Conservation (phyloP, 1,140 invertebrate genomes). For the Melanaphis sacchari region DNA sequence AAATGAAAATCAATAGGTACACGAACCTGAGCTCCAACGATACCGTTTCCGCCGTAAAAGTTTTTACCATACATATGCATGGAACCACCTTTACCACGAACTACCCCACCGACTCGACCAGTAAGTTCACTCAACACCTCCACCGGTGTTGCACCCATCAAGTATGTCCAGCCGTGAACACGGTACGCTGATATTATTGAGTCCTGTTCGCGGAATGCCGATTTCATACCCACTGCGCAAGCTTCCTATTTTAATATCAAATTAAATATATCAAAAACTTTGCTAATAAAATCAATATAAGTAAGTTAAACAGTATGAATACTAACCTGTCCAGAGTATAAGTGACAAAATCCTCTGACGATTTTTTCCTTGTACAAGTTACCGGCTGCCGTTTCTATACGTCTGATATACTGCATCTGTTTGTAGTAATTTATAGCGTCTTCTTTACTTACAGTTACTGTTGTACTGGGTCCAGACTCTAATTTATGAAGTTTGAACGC, state of each 20-base stretch:
- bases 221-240: conserved; percentile 85
- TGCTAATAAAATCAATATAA: not conserved
- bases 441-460: conserved; percentile 76
- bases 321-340: conserved; percentile 87
- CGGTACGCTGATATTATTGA: conserved; percentile 95
- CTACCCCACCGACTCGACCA: conserved; percentile 84
- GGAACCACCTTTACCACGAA: conserved; percentile 93
- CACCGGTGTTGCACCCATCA: conserved; percentile 82
- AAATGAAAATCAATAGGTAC: not conserved
- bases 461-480: conserved; percentile 80
- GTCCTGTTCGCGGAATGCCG: conserved; percentile 82
- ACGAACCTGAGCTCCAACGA: conserved; percentile 94
- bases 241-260: conserved; percentile 74
- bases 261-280: not conserved
- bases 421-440: conserved; percentile 83
- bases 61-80: conserved; percentile 91
- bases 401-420: conserved; percentile 86
- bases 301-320: not conserved
- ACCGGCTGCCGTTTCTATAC: conserved; percentile 91
- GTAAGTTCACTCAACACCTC: conserved; percentile 90
- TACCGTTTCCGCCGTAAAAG: conserved; percentile 98
- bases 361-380: conserved; percentile 97
- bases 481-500: conserved; percentile 89
- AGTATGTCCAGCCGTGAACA: conserved; percentile 94
- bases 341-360: conserved; percentile 95